phyloP scores from a whole-genome alignment of 2,113 vertebrate species.

The Stigmatopora argus region DNA sequence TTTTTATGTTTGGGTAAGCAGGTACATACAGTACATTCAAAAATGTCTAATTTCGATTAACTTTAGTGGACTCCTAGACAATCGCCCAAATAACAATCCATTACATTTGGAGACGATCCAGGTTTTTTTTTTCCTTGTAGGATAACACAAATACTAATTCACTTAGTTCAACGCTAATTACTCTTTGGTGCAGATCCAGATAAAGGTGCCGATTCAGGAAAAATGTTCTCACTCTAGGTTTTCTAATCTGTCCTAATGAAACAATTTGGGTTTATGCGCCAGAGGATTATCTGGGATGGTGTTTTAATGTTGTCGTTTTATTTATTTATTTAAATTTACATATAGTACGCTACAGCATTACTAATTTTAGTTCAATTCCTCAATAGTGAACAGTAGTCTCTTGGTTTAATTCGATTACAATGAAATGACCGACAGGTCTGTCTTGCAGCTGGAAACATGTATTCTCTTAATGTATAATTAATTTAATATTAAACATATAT shows the following conservation, averaged over 20 bases:
- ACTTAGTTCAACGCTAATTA: background rate
- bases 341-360: too few relatives aligned
- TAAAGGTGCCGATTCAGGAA: background rate
- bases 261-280: background rate
- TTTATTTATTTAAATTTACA: too few relatives aligned
- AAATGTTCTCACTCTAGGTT: background rate
- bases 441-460: background rate
- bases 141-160: background rate
- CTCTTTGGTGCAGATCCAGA: background rate
- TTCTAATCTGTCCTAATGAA: background rate
- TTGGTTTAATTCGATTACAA: background rate
- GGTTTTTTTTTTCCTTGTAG: background rate
- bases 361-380: too few relatives aligned
- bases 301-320: background rate
- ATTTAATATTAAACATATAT: too few relatives aligned
- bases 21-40: background rate
- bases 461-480: too few relatives aligned
- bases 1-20: background rate
- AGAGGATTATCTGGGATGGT: background rate
- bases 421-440: background rate
- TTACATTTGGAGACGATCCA: constrained; percentile 1
- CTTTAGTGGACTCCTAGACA: background rate
- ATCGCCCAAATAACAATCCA: constrained; percentile 3
- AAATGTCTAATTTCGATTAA: background rate
- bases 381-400: background rate